These are phyloP conservation scores for Coracopsis vasa DNA, from an alignment of 2,113 vertebrate species.

Conservation along the genomic window DNA sequence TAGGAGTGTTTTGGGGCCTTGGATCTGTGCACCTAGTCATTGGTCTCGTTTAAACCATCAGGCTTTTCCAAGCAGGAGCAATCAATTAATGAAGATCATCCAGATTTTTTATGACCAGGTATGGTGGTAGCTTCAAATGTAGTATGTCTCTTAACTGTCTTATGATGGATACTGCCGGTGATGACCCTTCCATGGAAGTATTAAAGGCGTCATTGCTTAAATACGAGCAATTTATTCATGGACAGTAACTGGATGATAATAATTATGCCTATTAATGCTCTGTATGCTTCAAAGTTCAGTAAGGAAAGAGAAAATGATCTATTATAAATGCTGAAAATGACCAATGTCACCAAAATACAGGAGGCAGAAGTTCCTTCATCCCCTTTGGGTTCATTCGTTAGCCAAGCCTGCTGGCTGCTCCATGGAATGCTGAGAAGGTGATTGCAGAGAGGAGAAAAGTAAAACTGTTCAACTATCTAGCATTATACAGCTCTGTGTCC, in stretches of 20 bases:
- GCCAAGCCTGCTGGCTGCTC: rapidly evolving
- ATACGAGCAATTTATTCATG: neutral
- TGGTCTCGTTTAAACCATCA: neutral
- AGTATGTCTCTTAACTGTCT: neutral
- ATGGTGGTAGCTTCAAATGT: neutral
- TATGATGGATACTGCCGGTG: neutral
- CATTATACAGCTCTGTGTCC: neutral
- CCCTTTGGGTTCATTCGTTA: neutral
- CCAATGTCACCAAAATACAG: neutral
- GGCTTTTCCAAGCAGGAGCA: neutral
- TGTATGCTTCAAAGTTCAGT: neutral
- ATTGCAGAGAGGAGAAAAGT: neutral
- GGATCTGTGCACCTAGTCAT: neutral
- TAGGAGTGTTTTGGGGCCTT: neutral
- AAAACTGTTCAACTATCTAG: neutral
- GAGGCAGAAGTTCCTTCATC: neutral
- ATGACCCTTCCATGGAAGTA: neutral
- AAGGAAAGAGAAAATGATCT: neutral
- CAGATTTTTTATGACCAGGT: neutral
- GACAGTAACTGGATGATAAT: neutral
- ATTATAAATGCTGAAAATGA: neutral
- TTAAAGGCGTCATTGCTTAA: neutral
- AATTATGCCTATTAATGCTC: neutral
- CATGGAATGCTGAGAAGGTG: neutral
- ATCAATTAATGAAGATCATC: neutral